Conservation (phyloP, 2,888 invertebrate species). For the Noctua fimbriata region DNA sequence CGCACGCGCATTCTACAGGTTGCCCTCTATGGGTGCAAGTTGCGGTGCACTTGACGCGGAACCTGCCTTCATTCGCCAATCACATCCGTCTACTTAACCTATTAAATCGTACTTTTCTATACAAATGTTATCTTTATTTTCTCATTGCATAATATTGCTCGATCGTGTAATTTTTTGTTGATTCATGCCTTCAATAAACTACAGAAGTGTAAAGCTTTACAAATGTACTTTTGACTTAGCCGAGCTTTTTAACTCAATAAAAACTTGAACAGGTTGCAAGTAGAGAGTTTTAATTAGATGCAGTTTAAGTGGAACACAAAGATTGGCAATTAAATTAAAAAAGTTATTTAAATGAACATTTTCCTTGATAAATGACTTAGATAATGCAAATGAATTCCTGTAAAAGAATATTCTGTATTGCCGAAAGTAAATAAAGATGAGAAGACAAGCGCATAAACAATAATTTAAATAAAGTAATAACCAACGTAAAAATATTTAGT, state of each 20-base stretch:
- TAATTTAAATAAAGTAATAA: conserved; percentile 48
- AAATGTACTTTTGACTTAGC: conserved; percentile 17
- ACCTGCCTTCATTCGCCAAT: conserved; percentile 64
- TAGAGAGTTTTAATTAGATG: conserved; percentile 50
- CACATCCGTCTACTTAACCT: conserved; percentile 80
- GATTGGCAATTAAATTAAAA: conserved; percentile 40
- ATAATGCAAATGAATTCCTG: conserved; percentile 33
- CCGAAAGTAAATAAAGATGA: conserved; percentile 28
- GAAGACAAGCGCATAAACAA: conserved; percentile 12
- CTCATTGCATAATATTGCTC: conserved; percentile 49
- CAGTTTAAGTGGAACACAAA: conserved; percentile 32
- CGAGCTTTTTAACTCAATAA: conserved; percentile 19
- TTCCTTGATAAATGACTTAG: conserved; percentile 46
- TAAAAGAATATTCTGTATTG: conserved; percentile 28
- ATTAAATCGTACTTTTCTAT: conserved; percentile 75
- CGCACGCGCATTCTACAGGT: conserved; percentile 83
- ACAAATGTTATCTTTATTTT: conserved; percentile 56
- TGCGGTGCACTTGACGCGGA: conserved; percentile 75
- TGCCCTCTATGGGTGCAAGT: conserved; percentile 77
- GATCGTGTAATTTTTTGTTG: conserved; percentile 13
- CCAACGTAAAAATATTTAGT: conserved; percentile 49
- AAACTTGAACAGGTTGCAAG: conserved; percentile 28
- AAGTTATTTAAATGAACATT: conserved; percentile 20
- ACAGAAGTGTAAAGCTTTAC: conserved; percentile 14
- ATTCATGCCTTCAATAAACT: conserved; percentile 19